phyloP scores from a whole-genome alignment of 2,888 invertebrate species.

The Dexiosoma caninum region DNA sequence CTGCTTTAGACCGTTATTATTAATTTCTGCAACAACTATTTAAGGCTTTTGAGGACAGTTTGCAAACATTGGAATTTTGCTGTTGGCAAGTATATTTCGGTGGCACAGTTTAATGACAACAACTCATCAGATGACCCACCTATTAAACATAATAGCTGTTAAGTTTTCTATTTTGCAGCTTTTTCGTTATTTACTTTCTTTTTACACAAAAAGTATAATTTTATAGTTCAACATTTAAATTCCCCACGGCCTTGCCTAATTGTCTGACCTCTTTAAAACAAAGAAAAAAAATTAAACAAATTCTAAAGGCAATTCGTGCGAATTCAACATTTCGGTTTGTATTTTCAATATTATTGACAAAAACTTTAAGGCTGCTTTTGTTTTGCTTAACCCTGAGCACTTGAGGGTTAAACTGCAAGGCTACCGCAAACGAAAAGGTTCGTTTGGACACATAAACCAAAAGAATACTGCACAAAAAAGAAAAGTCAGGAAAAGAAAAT shows the following conservation, averaged over 20 bases:
- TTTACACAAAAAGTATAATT: not conserved
- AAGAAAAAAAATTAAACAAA: not conserved
- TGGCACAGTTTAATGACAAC: not conserved
- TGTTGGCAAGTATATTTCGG: not conserved
- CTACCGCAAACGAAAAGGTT: constrained; percentile 3
- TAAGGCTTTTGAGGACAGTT: too few species aligned
- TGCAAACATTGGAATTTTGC: too few species aligned
- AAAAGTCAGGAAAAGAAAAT: not conserved
- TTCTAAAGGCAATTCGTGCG: not conserved
- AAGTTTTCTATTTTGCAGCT: not conserved
- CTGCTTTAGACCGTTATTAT: too few species aligned
- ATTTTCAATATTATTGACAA: constrained; percentile 31
- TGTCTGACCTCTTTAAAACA: not conserved
- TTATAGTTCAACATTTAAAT: not conserved
- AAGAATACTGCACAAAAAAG: not conserved
- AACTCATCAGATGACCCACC: not conserved
- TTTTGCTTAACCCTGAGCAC: constrained; percentile 26
- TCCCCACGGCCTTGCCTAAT: not conserved
- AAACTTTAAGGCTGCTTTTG: constrained; percentile 3
- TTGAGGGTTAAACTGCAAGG: constrained; percentile 42
- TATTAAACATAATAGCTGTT: not conserved
- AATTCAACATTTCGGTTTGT: not conserved
- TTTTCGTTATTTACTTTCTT: not conserved
- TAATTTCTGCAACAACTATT: too few species aligned
- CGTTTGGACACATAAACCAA: not conserved